Conservation (phyloP, 2,888 invertebrate species). For the Euspilapteryx auroguttella region DNA sequence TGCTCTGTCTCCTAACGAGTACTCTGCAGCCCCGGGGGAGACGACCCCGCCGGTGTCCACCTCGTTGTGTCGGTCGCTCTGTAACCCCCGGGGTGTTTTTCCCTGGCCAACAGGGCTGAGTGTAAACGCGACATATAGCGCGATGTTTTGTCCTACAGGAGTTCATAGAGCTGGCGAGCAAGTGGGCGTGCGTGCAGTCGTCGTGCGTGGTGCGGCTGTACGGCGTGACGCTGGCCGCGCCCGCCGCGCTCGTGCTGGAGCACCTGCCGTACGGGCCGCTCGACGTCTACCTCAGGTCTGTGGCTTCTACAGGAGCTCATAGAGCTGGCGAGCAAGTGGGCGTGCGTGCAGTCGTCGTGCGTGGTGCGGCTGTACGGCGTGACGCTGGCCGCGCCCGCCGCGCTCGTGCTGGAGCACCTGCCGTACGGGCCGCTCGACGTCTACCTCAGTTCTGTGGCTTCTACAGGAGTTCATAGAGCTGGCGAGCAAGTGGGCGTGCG, state of each 20-base stretch:
- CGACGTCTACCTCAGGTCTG: constrained; percentile 67
- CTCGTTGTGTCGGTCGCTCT: too few relatives aligned
- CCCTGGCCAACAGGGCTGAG: too few relatives aligned
- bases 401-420: constrained; percentile 81
- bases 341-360: constrained; percentile 73
- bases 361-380: constrained; percentile 79
- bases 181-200: constrained; percentile 78
- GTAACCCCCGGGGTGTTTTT: too few relatives aligned
- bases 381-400: constrained; percentile 74
- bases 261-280: constrained; percentile 78
- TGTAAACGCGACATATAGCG: too few relatives aligned
- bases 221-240: constrained; percentile 75
- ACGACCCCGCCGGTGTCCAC: too few relatives aligned
- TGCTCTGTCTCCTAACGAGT: too few relatives aligned
- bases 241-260: constrained; percentile 81
- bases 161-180: constrained; percentile 74
- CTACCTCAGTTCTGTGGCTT: constrained; percentile 57
- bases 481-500: constrained; percentile 76
- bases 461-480: constrained; percentile 77
- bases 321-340: constrained; percentile 76
- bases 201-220: constrained; percentile 75
- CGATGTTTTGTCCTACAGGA: too few relatives aligned
- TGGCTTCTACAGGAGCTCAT: constrained; percentile 71
- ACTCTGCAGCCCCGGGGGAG: too few relatives aligned
- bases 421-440: constrained; percentile 76